Base-by-base conservation (phyloP, 2,797 vertebrate species). In the Rhinophrynus dorsalis region DNA sequence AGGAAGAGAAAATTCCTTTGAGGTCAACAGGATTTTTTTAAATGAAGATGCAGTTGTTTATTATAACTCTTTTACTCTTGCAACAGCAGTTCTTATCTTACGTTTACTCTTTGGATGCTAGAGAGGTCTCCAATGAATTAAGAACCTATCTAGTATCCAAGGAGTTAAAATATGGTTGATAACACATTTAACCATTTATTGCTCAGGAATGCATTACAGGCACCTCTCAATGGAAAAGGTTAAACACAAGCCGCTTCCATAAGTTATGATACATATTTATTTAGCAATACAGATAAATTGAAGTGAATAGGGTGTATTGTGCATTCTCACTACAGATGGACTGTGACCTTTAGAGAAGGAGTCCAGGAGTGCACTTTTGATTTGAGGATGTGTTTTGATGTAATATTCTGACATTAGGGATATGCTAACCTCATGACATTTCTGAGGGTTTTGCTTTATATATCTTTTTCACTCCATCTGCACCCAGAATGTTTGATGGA, bases 391-490 rank as follows among this genome's bases (percentile, higher is more conserved):
- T 52, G 68, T 72, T 72, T 70, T 72, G 68, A 72, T 72, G 59
- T 71, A 64, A 57, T 72, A 72, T 72, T 72, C 68, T 64, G 68
- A 42, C 68, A 72, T 72, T 72, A 72, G 68, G 60, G 32, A 72
- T 65, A 65, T 50, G 27, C n/a, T 58, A 44, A 54, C 60, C 45
- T 56, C 33, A 57, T 72, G 68, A 64, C 68, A 72, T 72, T 72
- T 72, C 52, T 47, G 20, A 48, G 27, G 61, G 52, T 32, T 72
- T 71, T 71, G 26, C 60, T 71, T 58, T 37, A 29, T 57, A 57
- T 71, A 29, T 64, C 44, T 57, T 58, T 11, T 50, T 24, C 18
- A 58, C 15, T 15, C 27, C 32, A 40, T 40, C 32, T 48, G 32
- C 51, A 48, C 15, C 52, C 12, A 2, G 17, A 38, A 58, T 72